A percentile compares a stretch with the other conserved stretches of the same genome.
Evolutionary conservation across 2,888 invertebrate genomes (phyloP).

Genomic region (Anthrax anthrax): DNA sequence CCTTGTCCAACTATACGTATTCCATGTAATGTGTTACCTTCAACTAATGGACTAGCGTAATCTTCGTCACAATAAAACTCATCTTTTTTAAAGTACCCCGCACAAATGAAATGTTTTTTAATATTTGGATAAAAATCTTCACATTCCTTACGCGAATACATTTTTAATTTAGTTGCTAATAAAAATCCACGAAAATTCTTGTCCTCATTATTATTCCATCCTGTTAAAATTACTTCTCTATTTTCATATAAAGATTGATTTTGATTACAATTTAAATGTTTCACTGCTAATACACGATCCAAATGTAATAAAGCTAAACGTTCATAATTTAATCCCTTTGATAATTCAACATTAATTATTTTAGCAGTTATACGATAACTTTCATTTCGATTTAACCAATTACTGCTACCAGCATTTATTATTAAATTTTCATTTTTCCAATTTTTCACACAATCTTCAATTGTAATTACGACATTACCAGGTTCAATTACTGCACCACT

Average conservation of each 20-base stretch:
- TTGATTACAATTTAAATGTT: neutral
- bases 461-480: neutral
- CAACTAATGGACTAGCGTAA: neutral
- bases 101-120: neutral
- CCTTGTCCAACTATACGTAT: neutral
- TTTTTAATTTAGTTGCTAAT: neutral
- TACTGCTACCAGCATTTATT: neutral
- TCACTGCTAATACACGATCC: neutral
- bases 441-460: neutral
- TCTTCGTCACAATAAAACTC: neutral
- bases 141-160: neutral
- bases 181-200: neutral
- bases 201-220: neutral
- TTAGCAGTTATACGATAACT: too few relatives aligned
- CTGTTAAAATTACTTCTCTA: neutral
- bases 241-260: neutral
- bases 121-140: neutral
- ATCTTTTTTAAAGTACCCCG: neutral
- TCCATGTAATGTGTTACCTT: neutral
- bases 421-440: neutral
- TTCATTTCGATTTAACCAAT: too few relatives aligned
- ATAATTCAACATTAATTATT: too few relatives aligned
- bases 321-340: neutral
- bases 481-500: neutral
- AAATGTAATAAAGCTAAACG: neutral